Evolutionary conservation across 2,888 invertebrate genomes (phyloP).

Genomic region (Pilophorus perplexus): DNA sequence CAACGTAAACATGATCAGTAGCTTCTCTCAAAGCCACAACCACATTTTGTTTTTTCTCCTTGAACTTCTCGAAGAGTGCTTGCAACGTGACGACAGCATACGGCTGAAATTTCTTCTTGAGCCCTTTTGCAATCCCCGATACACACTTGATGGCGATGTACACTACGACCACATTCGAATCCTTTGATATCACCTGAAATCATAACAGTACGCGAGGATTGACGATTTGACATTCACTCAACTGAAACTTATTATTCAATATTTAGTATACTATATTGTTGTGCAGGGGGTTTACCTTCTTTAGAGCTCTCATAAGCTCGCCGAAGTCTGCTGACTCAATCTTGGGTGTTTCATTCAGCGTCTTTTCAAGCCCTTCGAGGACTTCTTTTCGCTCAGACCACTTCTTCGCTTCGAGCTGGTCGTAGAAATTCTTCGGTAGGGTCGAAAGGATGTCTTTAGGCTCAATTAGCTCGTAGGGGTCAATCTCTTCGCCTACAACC

Average conservation of each 20-base stretch:
- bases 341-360: conserved; percentile 74
- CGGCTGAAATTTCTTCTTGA: conserved; percentile 81
- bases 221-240: too few species aligned
- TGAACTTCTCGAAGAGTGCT: conserved; percentile 89
- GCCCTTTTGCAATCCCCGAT: conserved; percentile 75
- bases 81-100: conserved; percentile 77
- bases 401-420: conserved; percentile 89
- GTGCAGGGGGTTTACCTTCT: conserved; percentile 62
- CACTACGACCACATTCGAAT: conserved; percentile 91
- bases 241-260: background rate
- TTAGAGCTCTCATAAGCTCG: conserved; percentile 79
- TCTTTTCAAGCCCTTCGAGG: conserved; percentile 74
- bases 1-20: conserved; percentile 80
- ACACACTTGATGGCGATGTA: conserved; percentile 81
- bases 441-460: conserved; percentile 91
- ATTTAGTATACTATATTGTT: background rate
- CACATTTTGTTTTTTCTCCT: conserved; percentile 92
- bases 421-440: conserved; percentile 92
- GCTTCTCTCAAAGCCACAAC: conserved; percentile 83
- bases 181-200: conserved; percentile 80
- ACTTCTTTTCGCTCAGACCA: conserved; percentile 96
- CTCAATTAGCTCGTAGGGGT: conserved; percentile 86
- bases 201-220: too few species aligned
- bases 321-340: conserved; percentile 91
- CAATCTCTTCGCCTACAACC: conserved; percentile 63